A percentile compares a stretch with the other conserved stretches of the same genome.
These are phyloP conservation scores for Spisula solida DNA, from an alignment of 2,888 invertebrate species.

Conservation along the genomic window DNA sequence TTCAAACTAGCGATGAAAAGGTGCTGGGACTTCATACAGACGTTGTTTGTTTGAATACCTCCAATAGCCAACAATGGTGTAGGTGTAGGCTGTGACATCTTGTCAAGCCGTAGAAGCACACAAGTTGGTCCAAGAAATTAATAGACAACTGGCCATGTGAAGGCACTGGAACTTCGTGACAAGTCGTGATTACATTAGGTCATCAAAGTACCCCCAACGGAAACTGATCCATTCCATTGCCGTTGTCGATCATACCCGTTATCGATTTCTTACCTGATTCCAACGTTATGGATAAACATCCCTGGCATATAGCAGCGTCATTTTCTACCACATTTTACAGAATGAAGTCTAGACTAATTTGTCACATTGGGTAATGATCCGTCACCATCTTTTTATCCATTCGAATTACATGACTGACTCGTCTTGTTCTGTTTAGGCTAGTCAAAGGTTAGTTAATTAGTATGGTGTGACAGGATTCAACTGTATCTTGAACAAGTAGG, in stretches of 20 bases:
- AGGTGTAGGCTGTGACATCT: no score
- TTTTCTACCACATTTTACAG: neutral
- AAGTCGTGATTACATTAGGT: no score
- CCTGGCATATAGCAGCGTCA: neutral
- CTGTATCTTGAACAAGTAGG: no score
- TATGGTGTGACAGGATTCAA: neutral
- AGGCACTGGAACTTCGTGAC: no score
- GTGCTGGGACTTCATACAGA: no score
- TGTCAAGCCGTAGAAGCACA: no score
- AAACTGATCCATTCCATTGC: neutral
- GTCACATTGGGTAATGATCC: constrained; percentile 1
- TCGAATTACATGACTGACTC: neutral
- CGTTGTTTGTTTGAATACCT: no score
- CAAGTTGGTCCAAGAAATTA: no score
- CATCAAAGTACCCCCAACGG: neutral
- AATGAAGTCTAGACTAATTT: constrained; percentile 14
- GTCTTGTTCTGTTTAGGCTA: neutral
- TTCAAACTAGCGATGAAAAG: no score
- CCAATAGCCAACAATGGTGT: no score
- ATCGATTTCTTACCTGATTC: neutral
- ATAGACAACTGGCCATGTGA: no score
- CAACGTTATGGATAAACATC: neutral
- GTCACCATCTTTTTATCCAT: neutral
- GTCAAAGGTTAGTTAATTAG: neutral
- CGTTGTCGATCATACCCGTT: neutral